phyloP scores from a whole-genome alignment of 2,113 vertebrate genomes.

The Thalassarche chlororhynchos region DNA sequence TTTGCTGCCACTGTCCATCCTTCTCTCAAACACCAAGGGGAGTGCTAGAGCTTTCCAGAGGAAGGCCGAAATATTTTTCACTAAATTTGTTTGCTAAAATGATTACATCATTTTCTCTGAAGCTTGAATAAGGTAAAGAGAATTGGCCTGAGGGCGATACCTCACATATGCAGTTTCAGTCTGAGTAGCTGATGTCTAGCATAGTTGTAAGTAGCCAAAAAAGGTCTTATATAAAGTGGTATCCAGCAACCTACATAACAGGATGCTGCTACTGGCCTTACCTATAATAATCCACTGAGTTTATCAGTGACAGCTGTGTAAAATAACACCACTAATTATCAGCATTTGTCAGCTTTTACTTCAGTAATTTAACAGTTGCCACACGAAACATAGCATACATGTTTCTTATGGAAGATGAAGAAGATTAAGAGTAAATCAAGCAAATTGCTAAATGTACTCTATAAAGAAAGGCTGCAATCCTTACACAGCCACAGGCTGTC shows the following conservation, averaged over 20 bases:
- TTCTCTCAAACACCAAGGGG: constrained; percentile 30
- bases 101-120: not conserved
- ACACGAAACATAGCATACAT: not conserved
- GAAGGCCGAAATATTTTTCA: not conserved
- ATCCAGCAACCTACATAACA: not conserved
- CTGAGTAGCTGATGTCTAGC: not conserved
- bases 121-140: not conserved
- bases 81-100: not conserved
- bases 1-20: not conserved
- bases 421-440: not conserved
- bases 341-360: not conserved
- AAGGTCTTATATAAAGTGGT: not conserved
- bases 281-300: not conserved
- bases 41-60: constrained; percentile 41
- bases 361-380: not conserved
- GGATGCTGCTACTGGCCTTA: not conserved
- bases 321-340: not conserved
- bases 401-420: not conserved
- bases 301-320: not conserved
- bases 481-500: not conserved
- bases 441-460: not conserved
- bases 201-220: not conserved
- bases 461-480: not conserved
- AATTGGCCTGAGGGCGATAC: not conserved
- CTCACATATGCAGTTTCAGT: not conserved